Evolutionary conservation across 2,888 invertebrate species (phyloP).

Genomic region (Watsonalla binaria): DNA sequence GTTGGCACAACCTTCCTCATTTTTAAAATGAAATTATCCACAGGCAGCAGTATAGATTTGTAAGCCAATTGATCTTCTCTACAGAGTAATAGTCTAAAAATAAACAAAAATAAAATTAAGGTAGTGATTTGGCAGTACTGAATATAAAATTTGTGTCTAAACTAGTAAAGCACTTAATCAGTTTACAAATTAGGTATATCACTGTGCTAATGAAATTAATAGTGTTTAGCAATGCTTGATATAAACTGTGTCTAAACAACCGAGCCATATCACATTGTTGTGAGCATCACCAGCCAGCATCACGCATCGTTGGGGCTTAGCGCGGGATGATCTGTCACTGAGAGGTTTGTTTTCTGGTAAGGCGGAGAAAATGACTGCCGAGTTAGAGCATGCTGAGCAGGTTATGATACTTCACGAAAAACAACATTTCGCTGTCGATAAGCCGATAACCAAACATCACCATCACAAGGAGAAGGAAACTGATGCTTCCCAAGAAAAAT

Average conservation of each 20-base stretch:
- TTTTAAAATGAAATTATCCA: too few species aligned
- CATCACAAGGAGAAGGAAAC: conserved; percentile 47
- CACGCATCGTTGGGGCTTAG: conserved; percentile 46
- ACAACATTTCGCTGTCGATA: conserved; percentile 62
- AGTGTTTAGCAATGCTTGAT: conserved; percentile 24
- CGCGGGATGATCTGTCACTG: conserved; percentile 45
- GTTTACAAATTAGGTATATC: neutral
- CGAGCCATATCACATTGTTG: conserved; percentile 43
- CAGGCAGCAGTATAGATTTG: too few species aligned
- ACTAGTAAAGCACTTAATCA: too few species aligned
- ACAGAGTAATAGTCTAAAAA: too few species aligned
- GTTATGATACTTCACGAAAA: conserved; percentile 75
- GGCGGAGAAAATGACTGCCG: conserved; percentile 74
- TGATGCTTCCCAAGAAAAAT: conserved; percentile 47
- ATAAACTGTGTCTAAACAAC: conserved; percentile 42
- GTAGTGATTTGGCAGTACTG: too few species aligned
- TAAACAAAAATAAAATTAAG: too few species aligned
- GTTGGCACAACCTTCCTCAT: too few species aligned
- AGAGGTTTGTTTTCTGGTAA: conserved; percentile 75
- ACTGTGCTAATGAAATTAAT: conserved; percentile 8
- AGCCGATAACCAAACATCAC: conserved; percentile 39
- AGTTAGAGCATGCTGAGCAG: conserved; percentile 75
- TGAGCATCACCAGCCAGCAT: conserved; percentile 51
- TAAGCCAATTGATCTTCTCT: too few species aligned
- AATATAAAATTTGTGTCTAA: too few species aligned